These are phyloP conservation scores for Galaxias olidus DNA, from an alignment of 2,797 vertebrate species.

Conservation along the genomic window DNA sequence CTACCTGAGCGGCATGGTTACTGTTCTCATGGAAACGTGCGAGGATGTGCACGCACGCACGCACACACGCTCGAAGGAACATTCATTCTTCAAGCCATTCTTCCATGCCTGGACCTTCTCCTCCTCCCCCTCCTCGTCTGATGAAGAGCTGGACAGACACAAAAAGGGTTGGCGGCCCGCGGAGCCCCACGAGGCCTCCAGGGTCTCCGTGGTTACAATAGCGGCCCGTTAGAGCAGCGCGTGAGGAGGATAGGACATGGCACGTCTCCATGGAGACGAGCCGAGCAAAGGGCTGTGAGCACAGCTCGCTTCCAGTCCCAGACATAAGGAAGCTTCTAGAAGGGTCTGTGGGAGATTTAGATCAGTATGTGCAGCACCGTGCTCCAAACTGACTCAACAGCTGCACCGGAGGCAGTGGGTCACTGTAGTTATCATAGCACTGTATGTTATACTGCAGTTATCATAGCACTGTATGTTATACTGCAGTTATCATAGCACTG, in stretches of 20 bases:
- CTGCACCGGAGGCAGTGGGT: constrained; percentile 1
- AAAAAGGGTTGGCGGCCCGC: constrained; percentile 7
- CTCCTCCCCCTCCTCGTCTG: no score
- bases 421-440: not conserved
- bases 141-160: constrained; percentile 61
- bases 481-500: no score
- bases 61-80: not conserved
- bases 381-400: constrained; percentile 46
- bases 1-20: constrained; percentile 49
- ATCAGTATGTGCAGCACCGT: constrained; percentile 23
- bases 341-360: constrained; percentile 27
- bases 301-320: constrained; percentile 35
- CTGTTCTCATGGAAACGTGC: constrained; percentile 69
- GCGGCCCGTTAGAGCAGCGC: constrained; percentile 52
- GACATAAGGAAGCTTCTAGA: constrained; percentile 43
- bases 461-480: no score
- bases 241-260: constrained; percentile 57
- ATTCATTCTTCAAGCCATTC: constrained; percentile 45
- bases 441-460: not conserved
- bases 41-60: not conserved
- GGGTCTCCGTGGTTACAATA: constrained; percentile 55
- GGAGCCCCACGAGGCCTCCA: constrained; percentile 42
- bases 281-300: constrained; percentile 29
- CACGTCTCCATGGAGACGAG: constrained; percentile 40
- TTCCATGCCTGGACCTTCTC: constrained; percentile 31